Percentiles rank a stretch among this genome's conserved stretches.
These are phyloP conservation scores for Vulpes lagopus DNA, from an alignment of 2,113 vertebrate species.

Conservation along the genomic window DNA sequence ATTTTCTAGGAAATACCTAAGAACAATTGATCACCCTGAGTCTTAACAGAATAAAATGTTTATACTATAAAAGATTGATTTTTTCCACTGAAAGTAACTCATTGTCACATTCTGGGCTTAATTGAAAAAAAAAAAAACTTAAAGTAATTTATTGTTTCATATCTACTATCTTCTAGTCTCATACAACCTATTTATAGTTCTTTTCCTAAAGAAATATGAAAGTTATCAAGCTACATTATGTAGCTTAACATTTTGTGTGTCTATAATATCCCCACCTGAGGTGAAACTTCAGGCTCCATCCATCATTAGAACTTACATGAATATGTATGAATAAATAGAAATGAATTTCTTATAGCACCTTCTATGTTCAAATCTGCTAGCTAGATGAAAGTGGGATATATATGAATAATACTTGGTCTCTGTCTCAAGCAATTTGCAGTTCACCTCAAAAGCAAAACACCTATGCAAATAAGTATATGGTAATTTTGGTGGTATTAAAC, in stretches of 20 bases:
- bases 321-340: neutral
- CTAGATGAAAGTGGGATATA: neutral
- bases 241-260: neutral
- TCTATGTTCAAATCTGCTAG: neutral
- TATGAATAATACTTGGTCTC: neutral
- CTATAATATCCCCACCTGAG: neutral
- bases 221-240: neutral
- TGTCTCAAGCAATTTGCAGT: neutral
- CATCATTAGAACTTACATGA: neutral
- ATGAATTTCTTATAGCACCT: neutral
- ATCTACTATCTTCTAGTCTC: neutral
- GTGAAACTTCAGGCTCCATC: neutral
- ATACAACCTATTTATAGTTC: neutral
- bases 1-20: slow-evolving; percentile 36
- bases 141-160: slow-evolving; percentile 32
- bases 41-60: slow-evolving; percentile 45
- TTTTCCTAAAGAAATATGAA: neutral
- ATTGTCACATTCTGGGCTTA: neutral
- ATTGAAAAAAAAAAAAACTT: neutral
- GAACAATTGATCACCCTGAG: neutral
- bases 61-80: neutral
- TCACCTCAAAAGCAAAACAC: neutral
- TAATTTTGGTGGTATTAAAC: neutral
- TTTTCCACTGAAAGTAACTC: neutral
- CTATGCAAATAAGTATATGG: neutral